Base-by-base conservation (phyloP, 2,888 invertebrate genomes). In the Lymantria dispar region DNA sequence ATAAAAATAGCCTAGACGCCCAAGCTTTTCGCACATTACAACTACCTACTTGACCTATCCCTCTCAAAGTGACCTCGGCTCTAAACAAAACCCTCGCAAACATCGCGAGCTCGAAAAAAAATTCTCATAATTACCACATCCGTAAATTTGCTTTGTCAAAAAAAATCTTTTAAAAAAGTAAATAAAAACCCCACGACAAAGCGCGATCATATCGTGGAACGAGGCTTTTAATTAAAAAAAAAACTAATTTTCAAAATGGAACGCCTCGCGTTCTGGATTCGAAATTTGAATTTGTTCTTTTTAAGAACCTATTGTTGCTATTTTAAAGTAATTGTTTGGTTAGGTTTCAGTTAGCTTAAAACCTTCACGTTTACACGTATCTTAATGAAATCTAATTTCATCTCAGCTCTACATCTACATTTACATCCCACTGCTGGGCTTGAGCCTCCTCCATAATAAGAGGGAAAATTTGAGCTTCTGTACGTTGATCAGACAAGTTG, bases 191-290 rank as follows among this genome's bases (percentile, higher is more conserved):
- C 53, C 62, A 64, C 68, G 70, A 76, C 76, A 75, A 74, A 76
- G 74, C 72, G 56, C 60, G 70, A 71, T 75, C 68, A 64, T 76
- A 76, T 70, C 71, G 69, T 59, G 63, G 60, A 70, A 72, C 74
- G 73, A 70, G 68, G 71, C 68, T 74, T 76, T 74, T 76, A 76
- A 76, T 76, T 76, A 76, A 75, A 76, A 75, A 72, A 74, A 70
- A 68, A 69, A 0, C 68, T 71, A 72, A 77, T 74, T 77, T 75
- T 60, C 65, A 74, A 76, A 74, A 76, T 74, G 76, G 73, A 68
- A 22, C 22, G 22, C 50, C 61, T 64, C 62, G 68, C 56, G 52
- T 68, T 67, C 66, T 47, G 45, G 53, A 54, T 62, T 58, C 56
- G 22, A 51, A 60, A 64, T 62, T 73, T 62, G 68, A 58, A 68